phyloP scores from a whole-genome alignment of 2,888 invertebrate species.

The Drosophila paramelanica region DNA sequence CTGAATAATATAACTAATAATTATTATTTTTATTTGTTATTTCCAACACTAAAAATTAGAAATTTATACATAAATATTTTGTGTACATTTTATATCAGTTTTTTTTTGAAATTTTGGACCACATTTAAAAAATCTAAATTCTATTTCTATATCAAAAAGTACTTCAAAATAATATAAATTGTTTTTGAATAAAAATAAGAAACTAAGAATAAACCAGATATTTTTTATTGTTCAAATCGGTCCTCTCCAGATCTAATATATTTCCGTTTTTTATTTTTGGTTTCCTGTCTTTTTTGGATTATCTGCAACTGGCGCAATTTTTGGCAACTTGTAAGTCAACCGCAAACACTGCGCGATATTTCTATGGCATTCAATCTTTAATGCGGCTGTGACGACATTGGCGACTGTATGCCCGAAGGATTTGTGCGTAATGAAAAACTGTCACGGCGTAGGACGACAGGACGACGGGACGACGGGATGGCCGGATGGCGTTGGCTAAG shows the following conservation, averaged over 20 bases:
- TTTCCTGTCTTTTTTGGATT: slow-evolving; percentile 7
- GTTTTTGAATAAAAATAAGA: too few species aligned
- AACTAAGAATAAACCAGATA: too few species aligned
- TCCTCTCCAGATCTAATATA: too few species aligned
- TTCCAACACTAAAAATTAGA: too few species aligned
- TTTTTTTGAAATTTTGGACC: too few species aligned
- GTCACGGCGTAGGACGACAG: slow-evolving; percentile 46
- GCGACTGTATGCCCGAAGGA: slow-evolving; percentile 75
- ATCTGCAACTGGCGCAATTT: slow-evolving; percentile 28
- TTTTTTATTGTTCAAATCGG: too few species aligned
- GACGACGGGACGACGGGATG: neutral
- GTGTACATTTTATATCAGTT: too few species aligned
- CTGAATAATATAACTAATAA: neutral
- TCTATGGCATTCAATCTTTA: slow-evolving; percentile 51
- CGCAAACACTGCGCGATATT: slow-evolving; percentile 48
- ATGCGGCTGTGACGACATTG: slow-evolving; percentile 56
- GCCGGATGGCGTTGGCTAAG: slow-evolving; percentile 38
- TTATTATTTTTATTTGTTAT: too few species aligned
- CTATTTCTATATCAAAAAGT: too few species aligned
- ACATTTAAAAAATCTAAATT: too few species aligned
- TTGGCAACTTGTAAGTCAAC: slow-evolving; percentile 41
- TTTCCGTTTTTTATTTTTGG: neutral
- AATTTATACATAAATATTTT: too few species aligned
- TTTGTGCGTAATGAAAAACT: slow-evolving; percentile 80
- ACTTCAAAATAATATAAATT: too few species aligned